phyloP scores from a whole-genome alignment of 2,888 invertebrate genomes.

The Papilio gigon region DNA sequence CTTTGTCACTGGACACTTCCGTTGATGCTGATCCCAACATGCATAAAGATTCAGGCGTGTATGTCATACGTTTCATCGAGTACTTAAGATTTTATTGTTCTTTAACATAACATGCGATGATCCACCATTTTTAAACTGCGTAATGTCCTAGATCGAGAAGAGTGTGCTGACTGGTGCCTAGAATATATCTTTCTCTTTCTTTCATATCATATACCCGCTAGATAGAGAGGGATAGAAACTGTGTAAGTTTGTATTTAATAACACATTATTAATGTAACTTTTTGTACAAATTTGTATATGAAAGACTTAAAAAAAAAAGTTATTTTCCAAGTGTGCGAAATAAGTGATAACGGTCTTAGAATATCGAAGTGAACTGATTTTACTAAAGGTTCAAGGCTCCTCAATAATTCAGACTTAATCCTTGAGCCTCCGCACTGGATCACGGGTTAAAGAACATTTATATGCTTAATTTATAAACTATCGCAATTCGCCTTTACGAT shows the following conservation, averaged over 20 bases:
- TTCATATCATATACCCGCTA: too few species aligned
- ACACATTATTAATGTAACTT: too few species aligned
- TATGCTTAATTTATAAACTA: conserved; percentile 1
- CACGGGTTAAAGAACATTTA: conserved; percentile 6
- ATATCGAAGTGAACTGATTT: conserved; percentile 7
- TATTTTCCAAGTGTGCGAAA: neutral
- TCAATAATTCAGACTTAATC: conserved; percentile 20
- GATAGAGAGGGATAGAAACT: neutral
- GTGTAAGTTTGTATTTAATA: neutral
- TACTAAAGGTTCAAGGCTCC: conserved; percentile 8
- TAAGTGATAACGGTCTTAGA: conserved; percentile 4
- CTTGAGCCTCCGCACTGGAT: neutral
- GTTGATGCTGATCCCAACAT: conserved; percentile 9
- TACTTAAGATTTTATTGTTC: too few species aligned
- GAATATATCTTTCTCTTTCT: too few species aligned
- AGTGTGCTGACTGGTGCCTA: too few species aligned
- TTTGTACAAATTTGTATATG: too few species aligned
- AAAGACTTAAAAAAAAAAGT: neutral
- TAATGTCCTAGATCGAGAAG: too few species aligned
- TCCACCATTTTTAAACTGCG: too few species aligned
- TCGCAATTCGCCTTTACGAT: neutral
- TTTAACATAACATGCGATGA: too few species aligned
- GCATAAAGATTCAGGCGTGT: neutral
- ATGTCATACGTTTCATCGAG: too few species aligned
- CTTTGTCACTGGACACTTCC: conserved; percentile 22